Percentiles rank a stretch among this genome's conserved stretches.
phyloP scores from a whole-genome alignment of 2,113 vertebrate genomes.

The Oncorhynchus keta region DNA sequence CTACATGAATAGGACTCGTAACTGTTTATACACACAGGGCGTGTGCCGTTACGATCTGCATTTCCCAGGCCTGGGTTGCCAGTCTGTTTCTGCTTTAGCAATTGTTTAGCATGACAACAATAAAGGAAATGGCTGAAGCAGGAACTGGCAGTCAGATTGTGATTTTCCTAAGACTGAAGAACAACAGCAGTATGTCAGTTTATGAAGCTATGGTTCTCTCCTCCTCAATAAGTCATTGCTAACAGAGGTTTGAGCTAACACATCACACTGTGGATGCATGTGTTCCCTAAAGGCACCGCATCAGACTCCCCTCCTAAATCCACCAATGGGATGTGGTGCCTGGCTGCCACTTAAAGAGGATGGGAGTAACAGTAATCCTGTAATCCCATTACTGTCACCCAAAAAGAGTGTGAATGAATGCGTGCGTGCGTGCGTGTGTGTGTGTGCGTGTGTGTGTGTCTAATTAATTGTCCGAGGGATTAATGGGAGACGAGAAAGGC shows the following conservation, averaged over 20 bases:
- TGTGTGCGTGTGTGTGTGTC: not conserved
- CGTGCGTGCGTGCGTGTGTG: not conserved
- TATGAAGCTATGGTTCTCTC: not conserved
- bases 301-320: conserved; percentile 45
- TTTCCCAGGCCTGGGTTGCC: not conserved
- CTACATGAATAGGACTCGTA: not conserved
- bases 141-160: not conserved
- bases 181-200: not conserved
- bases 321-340: conserved; percentile 45
- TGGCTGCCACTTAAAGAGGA: conserved; percentile 46
- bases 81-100: not conserved
- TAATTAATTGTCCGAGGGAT: not conserved
- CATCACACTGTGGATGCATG: not conserved
- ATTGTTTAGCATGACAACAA: not conserved
- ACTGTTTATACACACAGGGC: not conserved
- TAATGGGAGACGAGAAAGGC: not conserved
- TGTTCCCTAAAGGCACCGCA: conserved; percentile 13
- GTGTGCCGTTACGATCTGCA: not conserved
- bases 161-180: not conserved
- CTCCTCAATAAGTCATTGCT: conserved; percentile 7
- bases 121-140: not conserved
- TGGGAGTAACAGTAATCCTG: conserved; percentile 57
- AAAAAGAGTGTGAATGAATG: not conserved
- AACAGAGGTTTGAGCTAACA: not conserved
- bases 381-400: conserved; percentile 61